These are phyloP conservation scores for Chloroceryle amazona DNA, from an alignment of 2,797 vertebrate genomes.

Conservation along the genomic window DNA sequence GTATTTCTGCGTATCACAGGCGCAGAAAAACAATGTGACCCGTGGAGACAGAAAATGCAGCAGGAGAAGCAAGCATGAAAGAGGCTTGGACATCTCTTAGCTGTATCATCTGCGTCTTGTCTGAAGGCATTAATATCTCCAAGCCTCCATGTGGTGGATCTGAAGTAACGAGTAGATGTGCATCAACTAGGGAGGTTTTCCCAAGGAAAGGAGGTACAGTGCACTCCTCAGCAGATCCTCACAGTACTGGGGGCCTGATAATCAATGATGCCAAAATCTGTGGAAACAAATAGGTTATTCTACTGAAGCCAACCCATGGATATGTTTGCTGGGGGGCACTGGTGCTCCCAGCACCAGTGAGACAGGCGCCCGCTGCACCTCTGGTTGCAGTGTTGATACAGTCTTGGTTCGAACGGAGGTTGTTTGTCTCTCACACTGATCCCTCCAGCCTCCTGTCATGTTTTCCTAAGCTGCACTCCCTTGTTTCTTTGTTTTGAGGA, in stretches of 20 bases:
- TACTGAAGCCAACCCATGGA: background rate
- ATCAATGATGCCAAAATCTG: background rate
- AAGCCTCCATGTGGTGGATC: background rate
- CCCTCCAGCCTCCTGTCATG: background rate
- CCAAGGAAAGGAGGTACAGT: background rate
- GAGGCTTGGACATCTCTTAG: constrained; percentile 36
- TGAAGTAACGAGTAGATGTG: background rate
- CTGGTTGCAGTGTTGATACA: background rate
- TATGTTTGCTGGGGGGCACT: background rate
- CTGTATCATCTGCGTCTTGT: constrained; percentile 53
- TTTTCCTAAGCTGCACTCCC: background rate
- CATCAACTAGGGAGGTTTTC: background rate
- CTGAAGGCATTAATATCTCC: constrained; percentile 36
- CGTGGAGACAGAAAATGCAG: constrained; percentile 5
- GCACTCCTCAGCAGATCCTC: background rate
- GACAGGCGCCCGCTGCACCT: background rate
- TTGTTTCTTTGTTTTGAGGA: constrained; percentile 11
- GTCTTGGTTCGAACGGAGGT: background rate
- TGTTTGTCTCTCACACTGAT: background rate
- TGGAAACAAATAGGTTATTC: background rate
- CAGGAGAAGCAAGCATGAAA: constrained; percentile 47
- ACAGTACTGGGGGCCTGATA: background rate
- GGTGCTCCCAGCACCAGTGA: background rate
- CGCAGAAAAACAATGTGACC: background rate
- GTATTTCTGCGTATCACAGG: background rate